Conservation (phyloP, 2,113 vertebrate species). For the Plestiodon gilberti region DNA sequence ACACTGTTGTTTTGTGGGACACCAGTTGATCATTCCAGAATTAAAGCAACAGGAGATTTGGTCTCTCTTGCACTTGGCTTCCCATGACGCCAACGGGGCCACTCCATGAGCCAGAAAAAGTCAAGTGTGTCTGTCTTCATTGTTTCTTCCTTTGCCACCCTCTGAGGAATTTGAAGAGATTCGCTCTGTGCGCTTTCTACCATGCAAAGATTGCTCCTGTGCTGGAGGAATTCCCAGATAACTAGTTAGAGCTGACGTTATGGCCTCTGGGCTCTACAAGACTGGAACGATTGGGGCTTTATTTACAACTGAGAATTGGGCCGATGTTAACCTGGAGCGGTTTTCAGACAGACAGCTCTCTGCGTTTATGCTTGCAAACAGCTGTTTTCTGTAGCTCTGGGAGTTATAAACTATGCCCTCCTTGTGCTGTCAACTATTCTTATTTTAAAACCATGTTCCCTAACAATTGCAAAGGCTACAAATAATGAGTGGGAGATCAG, state of each 20-base stretch:
- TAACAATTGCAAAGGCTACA: conserved; percentile 11
- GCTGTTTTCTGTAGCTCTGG: conserved; percentile 55
- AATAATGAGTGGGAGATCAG: not conserved
- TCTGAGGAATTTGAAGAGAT: conserved; percentile 15
- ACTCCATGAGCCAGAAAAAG: not conserved
- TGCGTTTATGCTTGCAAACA: conserved; percentile 43
- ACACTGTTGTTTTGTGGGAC: not conserved
- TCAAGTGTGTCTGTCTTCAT: not conserved
- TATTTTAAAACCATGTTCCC: conserved; percentile 51
- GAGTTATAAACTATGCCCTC: conserved; percentile 44
- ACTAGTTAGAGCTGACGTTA: conserved; percentile 30
- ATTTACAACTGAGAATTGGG: conserved; percentile 51
- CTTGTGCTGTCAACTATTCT: conserved; percentile 50
- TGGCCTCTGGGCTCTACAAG: conserved; percentile 14
- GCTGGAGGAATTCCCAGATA: conserved; percentile 27
- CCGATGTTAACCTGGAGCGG: conserved; percentile 49
- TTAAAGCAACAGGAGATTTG: not conserved
- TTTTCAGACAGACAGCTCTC: conserved; percentile 34
- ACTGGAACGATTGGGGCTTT: conserved; percentile 23
- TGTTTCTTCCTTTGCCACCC: not conserved
- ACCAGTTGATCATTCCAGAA: not conserved
- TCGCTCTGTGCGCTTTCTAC: not conserved
- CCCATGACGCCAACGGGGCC: not conserved
- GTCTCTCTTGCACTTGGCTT: not conserved
- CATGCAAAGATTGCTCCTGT: conserved; percentile 7